Base-by-base conservation (phyloP, 2,113 vertebrate species). In the Zingel zingel region DNA sequence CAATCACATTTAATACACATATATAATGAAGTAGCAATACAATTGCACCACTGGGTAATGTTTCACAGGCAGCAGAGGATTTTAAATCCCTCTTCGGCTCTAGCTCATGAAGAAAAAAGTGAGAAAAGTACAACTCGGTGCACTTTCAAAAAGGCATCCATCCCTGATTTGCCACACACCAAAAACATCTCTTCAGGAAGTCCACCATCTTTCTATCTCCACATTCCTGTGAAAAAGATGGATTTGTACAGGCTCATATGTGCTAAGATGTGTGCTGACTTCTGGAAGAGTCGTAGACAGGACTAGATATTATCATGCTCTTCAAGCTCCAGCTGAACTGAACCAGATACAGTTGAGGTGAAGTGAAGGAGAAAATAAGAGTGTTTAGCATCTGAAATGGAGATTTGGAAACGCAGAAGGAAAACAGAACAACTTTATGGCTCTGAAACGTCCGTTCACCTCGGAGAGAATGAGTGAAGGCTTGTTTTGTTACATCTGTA, bases 261-360 rank as follows among this genome's bases (percentile, higher is more conserved):
- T 25, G 53, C 73, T 25, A 33, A 15, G 65, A 77, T 69, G 68
- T 27, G 68, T 5, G 7, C 62, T 1, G 23, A 79, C 65, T 82
- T 18, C 75, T 81, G 74, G 76, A 75, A 74, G 27, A 51, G 56
- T 77, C 48, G n/a, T n/a, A 62, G 79, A 76, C 11, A 12, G 72
- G 33, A 57, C 76, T 16, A 65, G 90, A 89, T 91, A 85, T 65
- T 66, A 90, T 91, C 86, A 39, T 39, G 71, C 81, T 88, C 86
- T 87, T 79, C 82, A 86, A 82, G 85, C 89, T 86, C 67, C 66
- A 81, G 79, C 80, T 84, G 56, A 82, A 70, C 59, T 39, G 56
- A 45, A 68, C 51, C 82, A 86, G 81, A 90, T 86, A 85, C 68
- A 85, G 85, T 76, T 77, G 80, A 82, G 72, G 70, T 54, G 69